These are phyloP conservation scores for Rhinoderma darwinii DNA, from an alignment of 2,113 vertebrate species.

Conservation along the genomic window DNA sequence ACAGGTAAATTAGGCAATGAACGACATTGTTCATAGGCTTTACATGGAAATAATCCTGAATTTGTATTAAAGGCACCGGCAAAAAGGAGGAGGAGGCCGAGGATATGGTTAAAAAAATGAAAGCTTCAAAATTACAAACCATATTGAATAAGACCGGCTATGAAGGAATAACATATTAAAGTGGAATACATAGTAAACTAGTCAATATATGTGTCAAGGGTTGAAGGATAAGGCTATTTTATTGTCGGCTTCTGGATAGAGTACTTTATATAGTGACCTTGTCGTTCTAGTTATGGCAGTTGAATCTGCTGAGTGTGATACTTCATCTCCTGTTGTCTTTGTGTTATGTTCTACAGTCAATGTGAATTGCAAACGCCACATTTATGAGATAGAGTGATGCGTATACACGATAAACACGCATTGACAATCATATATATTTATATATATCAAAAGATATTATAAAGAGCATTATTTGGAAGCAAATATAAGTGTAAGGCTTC, in stretches of 20 bases:
- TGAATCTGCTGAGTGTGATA: constrained; percentile 1
- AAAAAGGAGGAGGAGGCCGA: background rate
- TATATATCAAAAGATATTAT: background rate
- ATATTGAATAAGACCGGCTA: background rate
- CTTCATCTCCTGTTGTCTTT: constrained; percentile 26
- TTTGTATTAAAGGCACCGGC: background rate
- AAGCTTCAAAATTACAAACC: background rate
- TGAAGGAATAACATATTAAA: constrained; percentile 11
- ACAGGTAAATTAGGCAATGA: constrained; percentile 53
- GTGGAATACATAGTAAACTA: constrained; percentile 5
- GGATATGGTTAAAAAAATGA: background rate
- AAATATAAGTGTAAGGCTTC: background rate
- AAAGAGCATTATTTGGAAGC: background rate
- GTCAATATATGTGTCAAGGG: constrained; percentile 13
- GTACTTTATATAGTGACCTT: constrained; percentile 21
- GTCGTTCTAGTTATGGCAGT: background rate
- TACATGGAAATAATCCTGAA: constrained; percentile 24
- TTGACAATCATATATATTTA: background rate
- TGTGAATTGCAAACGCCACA: background rate
- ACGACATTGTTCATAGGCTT: constrained; percentile 27
- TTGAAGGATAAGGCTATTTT: constrained; percentile 30
- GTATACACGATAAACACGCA: background rate
- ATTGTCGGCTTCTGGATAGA: constrained; percentile 2
- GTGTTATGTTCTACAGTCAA: constrained; percentile 3
- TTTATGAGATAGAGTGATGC: background rate